Base-by-base conservation (phyloP, 2,113 vertebrate genomes). In the Passer montanus region DNA sequence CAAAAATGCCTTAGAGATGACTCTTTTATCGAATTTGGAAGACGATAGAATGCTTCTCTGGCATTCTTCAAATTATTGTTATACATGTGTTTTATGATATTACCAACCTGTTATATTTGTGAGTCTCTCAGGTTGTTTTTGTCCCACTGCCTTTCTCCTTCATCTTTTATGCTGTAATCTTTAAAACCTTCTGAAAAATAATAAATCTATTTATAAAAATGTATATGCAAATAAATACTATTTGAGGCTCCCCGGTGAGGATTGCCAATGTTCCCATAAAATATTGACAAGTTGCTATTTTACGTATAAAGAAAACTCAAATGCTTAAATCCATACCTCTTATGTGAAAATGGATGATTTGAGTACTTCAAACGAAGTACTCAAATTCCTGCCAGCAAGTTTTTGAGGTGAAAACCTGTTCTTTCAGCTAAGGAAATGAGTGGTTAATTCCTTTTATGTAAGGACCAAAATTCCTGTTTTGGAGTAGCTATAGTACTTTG, bases 231-330 rank as follows among this genome's bases (percentile, higher is more conserved):
- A 46, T 67, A 75, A 75, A 56, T 47, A 68, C 9, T 47, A 0
- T 72, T 72, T 89, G 59, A 52, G 39, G 27, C 16, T 93, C 18
- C 33, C 9, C 8, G 13, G 4, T 80, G 31, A 64, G 28, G 7
- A 16, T 46, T 63, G 21, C 13, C 16, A 44, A 0, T 47, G 50
- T 23, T 87, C 6, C 8, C 4, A 3, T 31, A 69, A 26, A 43
- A 43, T 77, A 67, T 3, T 7, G 39, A 11, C 60, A 37, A 74
- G 47, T 35, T 84, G 4, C 15, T 81, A 1, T 69, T 84, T 66
- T 24, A 24, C 0, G 0, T 47, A 22, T 64, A 20, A 64, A 44
- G 63, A 72, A 78, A 53, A 27, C 10, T 6, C 4, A 12, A 24
- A 4, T 46, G 26, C 49, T 74, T 27, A 37, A 33, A 44, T 50